Percentiles rank a stretch among this genome's conserved stretches.
Conservation (phyloP, 2,113 vertebrate genomes). For the Paradisaea rubra region DNA sequence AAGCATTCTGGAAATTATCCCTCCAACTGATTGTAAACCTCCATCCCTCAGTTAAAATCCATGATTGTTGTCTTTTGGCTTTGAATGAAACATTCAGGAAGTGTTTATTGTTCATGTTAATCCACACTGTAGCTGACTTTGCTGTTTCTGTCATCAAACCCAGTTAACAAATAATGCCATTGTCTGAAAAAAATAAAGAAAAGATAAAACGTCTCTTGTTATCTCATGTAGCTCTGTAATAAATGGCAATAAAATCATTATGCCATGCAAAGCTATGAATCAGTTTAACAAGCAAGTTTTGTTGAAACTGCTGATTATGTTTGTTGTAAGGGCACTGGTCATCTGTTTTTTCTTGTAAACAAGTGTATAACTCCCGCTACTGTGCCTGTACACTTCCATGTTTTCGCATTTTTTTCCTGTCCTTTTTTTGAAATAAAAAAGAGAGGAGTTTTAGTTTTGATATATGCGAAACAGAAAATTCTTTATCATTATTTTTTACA, state of each 20-base stretch:
- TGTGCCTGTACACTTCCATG: background rate
- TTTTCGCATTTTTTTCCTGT: background rate
- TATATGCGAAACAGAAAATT: background rate
- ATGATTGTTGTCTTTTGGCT: slow-evolving; percentile 6
- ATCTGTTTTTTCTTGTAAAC: slow-evolving; percentile 19
- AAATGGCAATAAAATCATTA: slow-evolving; percentile 47
- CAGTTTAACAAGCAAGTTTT: slow-evolving; percentile 33
- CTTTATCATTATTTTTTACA: background rate
- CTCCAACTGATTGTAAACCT: background rate
- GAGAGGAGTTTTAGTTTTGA: background rate
- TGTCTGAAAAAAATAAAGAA: slow-evolving; percentile 28
- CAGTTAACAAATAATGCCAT: slow-evolving; percentile 25
- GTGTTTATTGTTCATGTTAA: slow-evolving; percentile 35
- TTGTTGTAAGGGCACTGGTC: slow-evolving; percentile 11
- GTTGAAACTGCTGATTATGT: slow-evolving; percentile 34
- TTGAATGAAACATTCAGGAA: slow-evolving; percentile 37
- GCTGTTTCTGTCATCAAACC: slow-evolving; percentile 15
- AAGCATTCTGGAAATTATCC: background rate
- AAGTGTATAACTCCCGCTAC: background rate
- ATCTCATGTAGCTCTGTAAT: background rate
- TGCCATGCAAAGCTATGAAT: background rate
- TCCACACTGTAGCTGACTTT: slow-evolving; percentile 36
- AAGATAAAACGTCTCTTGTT: slow-evolving; percentile 35
- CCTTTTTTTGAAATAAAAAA: background rate
- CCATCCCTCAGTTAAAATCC: background rate